A percentile compares a stretch with the other conserved stretches of the same genome.
These are phyloP conservation scores for Pammene fasciana DNA, from an alignment of 2,888 invertebrate genomes.

Conservation along the genomic window DNA sequence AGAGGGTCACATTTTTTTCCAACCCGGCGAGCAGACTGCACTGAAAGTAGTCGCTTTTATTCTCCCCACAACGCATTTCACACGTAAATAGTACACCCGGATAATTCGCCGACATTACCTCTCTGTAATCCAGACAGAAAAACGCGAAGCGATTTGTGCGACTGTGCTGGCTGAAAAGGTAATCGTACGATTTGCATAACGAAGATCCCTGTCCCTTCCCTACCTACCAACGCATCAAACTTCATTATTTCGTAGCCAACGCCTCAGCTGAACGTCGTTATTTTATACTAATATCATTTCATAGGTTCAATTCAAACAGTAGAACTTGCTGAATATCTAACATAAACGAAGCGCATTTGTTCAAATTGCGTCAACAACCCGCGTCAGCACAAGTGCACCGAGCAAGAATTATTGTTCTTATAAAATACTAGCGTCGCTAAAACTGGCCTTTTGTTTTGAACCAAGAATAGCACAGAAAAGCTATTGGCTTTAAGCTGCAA, in stretches of 20 bases:
- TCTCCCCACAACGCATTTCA: background rate
- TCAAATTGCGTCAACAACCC: too few relatives aligned
- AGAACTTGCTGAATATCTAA: too few relatives aligned
- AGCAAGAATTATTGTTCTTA: background rate
- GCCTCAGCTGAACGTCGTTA: background rate
- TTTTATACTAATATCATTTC: background rate
- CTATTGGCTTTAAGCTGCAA: conserved; percentile 18
- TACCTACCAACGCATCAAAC: background rate
- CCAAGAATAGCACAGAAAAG: conserved; percentile 12
- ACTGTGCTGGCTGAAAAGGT: background rate
- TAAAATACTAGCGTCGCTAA: conserved; percentile 5
- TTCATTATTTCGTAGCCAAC: background rate
- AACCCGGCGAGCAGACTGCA: too few relatives aligned
- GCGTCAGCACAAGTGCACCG: too few relatives aligned
- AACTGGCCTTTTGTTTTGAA: conserved; percentile 18
- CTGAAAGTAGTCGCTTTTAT: too few relatives aligned
- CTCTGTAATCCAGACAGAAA: background rate
- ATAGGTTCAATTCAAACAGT: too few relatives aligned
- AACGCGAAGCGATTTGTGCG: background rate
- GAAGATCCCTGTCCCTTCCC: background rate
- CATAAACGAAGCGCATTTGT: too few relatives aligned
- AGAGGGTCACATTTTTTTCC: too few relatives aligned
- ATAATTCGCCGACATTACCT: background rate
- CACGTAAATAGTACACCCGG: background rate
- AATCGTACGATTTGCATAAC: background rate